phyloP scores from a whole-genome alignment of 2,888 invertebrate species.

The Caenorhabditis sp. region DNA sequence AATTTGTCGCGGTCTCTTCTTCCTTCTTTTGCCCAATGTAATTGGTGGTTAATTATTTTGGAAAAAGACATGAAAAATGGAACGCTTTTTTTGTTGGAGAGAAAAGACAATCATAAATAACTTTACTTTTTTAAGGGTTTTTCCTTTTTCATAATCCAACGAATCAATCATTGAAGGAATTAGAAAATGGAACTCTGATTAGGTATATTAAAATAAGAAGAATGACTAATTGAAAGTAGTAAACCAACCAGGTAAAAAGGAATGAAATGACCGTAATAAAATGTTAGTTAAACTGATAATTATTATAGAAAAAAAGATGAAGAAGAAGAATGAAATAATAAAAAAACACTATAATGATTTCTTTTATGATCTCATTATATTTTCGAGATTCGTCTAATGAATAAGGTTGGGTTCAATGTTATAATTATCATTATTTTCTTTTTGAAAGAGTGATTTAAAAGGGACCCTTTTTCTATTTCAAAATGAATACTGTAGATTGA shows the following conservation, averaged over 20 bases:
- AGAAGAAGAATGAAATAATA: neutral
- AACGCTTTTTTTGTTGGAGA: neutral
- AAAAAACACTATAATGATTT: neutral
- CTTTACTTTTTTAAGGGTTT: neutral
- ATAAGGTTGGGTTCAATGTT: no score
- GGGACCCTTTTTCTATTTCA: no score
- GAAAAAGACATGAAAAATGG: neutral
- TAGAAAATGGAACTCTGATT: no score
- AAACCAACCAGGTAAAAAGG: neutral
- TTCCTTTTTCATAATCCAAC: no score
- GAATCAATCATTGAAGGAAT: no score
- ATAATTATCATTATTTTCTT: neutral
- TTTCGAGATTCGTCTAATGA: neutral
- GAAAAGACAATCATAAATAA: neutral
- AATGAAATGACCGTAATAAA: neutral
- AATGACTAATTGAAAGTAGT: neutral
- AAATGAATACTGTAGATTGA: neutral
- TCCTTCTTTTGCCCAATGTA: neutral
- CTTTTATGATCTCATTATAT: neutral
- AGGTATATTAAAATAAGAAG: neutral
- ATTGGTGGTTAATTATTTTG: slow-evolving; percentile 1
- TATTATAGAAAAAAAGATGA: neutral
- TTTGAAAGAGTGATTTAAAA: no score
- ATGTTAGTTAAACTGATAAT: neutral
- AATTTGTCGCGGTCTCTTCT: neutral